phyloP scores from a whole-genome alignment of 2,797 vertebrate species.

The Leptodactylus fallax region DNA sequence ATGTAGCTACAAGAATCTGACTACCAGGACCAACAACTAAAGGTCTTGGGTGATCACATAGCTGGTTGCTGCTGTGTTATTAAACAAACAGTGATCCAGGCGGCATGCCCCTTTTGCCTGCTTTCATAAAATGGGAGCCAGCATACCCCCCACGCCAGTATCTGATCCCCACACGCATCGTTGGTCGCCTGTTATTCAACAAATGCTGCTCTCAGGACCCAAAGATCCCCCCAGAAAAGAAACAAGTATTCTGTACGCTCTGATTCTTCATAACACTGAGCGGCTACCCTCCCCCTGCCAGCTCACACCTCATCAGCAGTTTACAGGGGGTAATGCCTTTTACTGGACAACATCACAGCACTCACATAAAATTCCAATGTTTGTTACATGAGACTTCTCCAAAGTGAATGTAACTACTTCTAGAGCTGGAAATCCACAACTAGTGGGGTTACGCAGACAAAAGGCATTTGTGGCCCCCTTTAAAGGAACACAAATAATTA shows the following conservation, averaged over 20 bases:
- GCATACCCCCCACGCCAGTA: constrained; percentile 79
- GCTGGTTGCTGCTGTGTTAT: background rate
- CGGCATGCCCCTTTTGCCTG: constrained; percentile 16
- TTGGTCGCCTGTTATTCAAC: constrained; percentile 81
- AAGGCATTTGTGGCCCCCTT: background rate
- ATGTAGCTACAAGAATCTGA: no score
- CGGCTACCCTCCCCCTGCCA: constrained; percentile 55
- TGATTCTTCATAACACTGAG: constrained; percentile 74
- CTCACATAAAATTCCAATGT: background rate
- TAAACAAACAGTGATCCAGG: constrained; percentile 16
- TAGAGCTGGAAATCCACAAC: background rate
- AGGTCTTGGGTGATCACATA: background rate
- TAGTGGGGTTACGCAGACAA: background rate
- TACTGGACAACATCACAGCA: background rate
- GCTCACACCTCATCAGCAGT: constrained; percentile 31
- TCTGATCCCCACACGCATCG: constrained; percentile 80
- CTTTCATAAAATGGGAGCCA: background rate
- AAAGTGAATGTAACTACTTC: background rate
- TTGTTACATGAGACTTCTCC: background rate
- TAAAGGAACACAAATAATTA: constrained; percentile 3
- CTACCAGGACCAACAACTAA: no score
- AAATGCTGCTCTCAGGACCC: constrained; percentile 69
- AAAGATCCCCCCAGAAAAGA: constrained; percentile 57
- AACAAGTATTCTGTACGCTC: constrained; percentile 65
- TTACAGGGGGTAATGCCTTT: constrained; percentile 39